Percentiles rank a stretch among this genome's conserved stretches.
Evolutionary conservation across 2,797 vertebrate species (phyloP).

Genomic region (Enteromius mattozi): DNA sequence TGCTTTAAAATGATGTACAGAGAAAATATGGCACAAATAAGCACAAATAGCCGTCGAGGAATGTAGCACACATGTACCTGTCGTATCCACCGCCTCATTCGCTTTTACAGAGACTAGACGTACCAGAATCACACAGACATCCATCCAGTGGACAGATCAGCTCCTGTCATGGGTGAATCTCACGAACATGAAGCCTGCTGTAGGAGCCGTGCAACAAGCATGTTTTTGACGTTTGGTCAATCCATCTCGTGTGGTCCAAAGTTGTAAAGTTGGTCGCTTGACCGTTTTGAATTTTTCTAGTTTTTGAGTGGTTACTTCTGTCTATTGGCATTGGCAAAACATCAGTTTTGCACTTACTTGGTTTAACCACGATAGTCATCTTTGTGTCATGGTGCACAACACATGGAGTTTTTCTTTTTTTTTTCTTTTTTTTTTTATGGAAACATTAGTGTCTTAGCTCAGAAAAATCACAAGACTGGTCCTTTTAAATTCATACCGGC

Average conservation of each 20-base stretch:
- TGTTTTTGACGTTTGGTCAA: not conserved
- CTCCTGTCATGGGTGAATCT: not conserved
- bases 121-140: not conserved
- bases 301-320: not conserved
- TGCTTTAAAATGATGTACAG: constrained; percentile 65
- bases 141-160: constrained; percentile 1
- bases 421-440: not conserved
- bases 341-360: not conserved
- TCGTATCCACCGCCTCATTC: constrained; percentile 22
- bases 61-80: constrained; percentile 67
- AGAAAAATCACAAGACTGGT: not conserved
- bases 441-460: not conserved
- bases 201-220: not conserved
- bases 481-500: not conserved
- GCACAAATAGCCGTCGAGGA: constrained; percentile 74
- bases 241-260: not conserved
- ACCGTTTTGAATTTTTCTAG: not conserved
- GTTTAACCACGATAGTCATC: not conserved
- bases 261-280: not conserved
- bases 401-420: not conserved
- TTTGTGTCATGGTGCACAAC: not conserved
- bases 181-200: not conserved
- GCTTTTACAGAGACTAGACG: constrained; percentile 10
- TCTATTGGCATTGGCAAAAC: not conserved
- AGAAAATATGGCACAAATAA: constrained; percentile 66